A percentile compares a stretch with the other conserved stretches of the same genome.
These are phyloP conservation scores for Drosophila ironensis DNA, from an alignment of 1,140 invertebrate species.

Conservation along the genomic window DNA sequence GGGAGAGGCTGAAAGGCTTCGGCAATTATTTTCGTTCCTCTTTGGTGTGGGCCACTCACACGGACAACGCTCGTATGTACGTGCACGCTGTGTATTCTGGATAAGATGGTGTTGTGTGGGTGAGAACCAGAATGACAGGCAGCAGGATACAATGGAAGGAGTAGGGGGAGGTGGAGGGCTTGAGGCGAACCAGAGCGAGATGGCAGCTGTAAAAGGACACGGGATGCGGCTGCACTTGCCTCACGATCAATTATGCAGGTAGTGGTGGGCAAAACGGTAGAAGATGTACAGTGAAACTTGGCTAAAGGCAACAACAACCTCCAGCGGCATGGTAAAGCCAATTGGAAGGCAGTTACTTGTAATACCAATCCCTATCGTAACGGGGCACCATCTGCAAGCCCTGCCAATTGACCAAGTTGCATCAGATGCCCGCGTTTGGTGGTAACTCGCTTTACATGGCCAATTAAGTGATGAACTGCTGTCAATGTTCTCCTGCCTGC, in stretches of 20 bases:
- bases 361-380: not conserved
- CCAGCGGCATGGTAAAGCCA: too few relatives aligned
- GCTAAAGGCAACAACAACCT: not conserved
- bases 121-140: constrained; percentile 37
- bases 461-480: constrained; percentile 3
- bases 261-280: not conserved
- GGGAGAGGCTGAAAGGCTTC: constrained; percentile 13
- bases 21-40: constrained; percentile 31
- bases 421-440: not conserved
- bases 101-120: constrained; percentile 25
- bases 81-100: not conserved
- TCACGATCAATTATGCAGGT: constrained; percentile 43
- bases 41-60: constrained; percentile 22
- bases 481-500: constrained; percentile 10
- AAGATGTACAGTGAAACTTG: not conserved
- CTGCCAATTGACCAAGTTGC: too few relatives aligned
- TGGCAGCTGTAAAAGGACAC: constrained; percentile 27
- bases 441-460: not conserved
- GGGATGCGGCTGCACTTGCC: constrained; percentile 26
- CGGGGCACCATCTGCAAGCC: not conserved
- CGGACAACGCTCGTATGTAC: not conserved
- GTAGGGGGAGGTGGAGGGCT: not conserved
- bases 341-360: not conserved
- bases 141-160: constrained; percentile 6
- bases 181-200: not conserved